Conservation (phyloP, 2,888 invertebrate species). For the Camponotus fellah region DNA sequence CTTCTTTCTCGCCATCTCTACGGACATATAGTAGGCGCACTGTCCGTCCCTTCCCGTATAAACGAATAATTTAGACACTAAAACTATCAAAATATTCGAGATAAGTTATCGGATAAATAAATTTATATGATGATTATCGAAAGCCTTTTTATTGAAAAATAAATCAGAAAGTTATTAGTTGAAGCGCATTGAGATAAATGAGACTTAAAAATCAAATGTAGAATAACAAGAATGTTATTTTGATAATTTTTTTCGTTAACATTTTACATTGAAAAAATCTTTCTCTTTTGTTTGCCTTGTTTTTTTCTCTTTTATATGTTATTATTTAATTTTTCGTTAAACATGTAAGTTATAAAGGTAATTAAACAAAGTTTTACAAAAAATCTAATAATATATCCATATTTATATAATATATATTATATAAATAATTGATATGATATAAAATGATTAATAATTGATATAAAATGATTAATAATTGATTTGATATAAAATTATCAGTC, state of each 20-base stretch:
- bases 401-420: neutral
- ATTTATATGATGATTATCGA: neutral
- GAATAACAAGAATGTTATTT: neutral
- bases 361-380: neutral
- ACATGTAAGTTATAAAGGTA: neutral
- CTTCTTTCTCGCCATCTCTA: neutral
- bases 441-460: no score
- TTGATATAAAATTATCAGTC: no score
- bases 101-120: slow-evolving; percentile 33
- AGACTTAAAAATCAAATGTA: neutral
- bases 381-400: neutral
- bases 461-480: no score
- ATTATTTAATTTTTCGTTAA: neutral
- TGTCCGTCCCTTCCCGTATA: neutral
- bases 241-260: slow-evolving; percentile 6
- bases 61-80: slow-evolving; percentile 50
- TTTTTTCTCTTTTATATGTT: neutral
- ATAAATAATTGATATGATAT: no score
- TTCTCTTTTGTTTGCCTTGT: neutral
- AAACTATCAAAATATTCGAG: slow-evolving; percentile 50
- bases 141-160: neutral
- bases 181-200: neutral
- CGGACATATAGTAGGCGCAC: slow-evolving; percentile 2
- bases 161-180: slow-evolving; percentile 10
- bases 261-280: neutral